Evolutionary conservation across 2,797 vertebrate genomes (phyloP).

Genomic region (Amphiprion clarkii): DNA sequence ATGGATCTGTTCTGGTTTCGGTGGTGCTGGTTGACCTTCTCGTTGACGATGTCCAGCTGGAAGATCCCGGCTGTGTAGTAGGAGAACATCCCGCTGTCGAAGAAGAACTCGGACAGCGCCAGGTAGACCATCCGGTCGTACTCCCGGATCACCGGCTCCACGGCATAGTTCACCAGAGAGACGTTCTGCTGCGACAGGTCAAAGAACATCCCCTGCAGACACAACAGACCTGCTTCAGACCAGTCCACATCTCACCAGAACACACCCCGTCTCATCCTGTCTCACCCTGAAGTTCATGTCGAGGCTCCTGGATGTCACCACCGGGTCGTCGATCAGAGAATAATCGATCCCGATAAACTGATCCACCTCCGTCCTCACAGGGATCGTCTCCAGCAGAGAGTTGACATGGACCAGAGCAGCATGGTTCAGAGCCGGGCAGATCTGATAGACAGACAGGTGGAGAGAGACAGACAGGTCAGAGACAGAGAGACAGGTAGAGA

Average conservation of each 20-base stretch:
- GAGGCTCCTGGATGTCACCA: constrained; percentile 85
- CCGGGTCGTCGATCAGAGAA: constrained; percentile 90
- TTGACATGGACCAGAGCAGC: constrained; percentile 91
- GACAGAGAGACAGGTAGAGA: neutral
- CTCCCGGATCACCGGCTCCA: constrained; percentile 88
- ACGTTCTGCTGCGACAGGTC: constrained; percentile 79
- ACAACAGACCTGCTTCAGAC: neutral
- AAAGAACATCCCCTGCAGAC: constrained; percentile 87
- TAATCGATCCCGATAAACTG: constrained; percentile 93
- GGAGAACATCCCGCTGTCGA: constrained; percentile 92
- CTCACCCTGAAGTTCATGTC: constrained; percentile 95
- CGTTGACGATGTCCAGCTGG: constrained; percentile 86
- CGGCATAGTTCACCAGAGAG: constrained; percentile 85
- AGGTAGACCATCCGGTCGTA: constrained; percentile 95
- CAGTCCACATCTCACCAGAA: neutral
- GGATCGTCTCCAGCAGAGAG: constrained; percentile 91
- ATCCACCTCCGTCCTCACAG: constrained; percentile 91
- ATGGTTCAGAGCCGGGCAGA: constrained; percentile 92
- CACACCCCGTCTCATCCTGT: neutral
- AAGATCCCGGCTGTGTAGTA: constrained; percentile 91
- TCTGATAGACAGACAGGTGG: constrained; percentile 57
- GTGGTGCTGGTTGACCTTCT: constrained; percentile 82
- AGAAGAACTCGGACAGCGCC: constrained; percentile 95
- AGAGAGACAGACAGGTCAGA: neutral
- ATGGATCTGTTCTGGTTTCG: neutral